These are phyloP conservation scores for Seriola dumerili DNA, from an alignment of 2,113 vertebrate species.

Conservation along the genomic window DNA sequence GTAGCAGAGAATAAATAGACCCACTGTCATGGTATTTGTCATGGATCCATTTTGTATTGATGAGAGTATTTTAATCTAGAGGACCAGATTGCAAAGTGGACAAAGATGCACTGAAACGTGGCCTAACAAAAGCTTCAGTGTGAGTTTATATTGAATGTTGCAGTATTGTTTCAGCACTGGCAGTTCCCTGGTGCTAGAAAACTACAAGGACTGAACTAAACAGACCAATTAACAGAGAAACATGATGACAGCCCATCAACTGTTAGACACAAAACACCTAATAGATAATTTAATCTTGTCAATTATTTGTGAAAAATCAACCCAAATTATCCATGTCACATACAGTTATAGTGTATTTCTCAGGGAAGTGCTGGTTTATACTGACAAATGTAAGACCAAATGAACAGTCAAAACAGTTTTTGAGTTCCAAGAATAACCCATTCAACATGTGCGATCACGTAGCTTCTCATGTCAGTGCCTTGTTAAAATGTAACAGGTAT, in stretches of 20 bases:
- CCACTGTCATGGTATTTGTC: conserved; percentile 54
- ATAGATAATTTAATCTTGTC: conserved; percentile 24
- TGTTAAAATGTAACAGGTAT: conserved; percentile 72
- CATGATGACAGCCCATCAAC: background rate
- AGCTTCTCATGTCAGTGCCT: conserved; percentile 53
- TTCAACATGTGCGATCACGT: conserved; percentile 50
- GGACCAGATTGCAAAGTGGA: conserved; percentile 31
- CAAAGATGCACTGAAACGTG: conserved; percentile 33
- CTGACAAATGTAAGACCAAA: conserved; percentile 64
- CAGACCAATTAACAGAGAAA: conserved; percentile 31
- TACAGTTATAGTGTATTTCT: conserved; percentile 1
- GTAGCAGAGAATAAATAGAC: conserved; percentile 57
- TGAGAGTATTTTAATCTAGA: conserved; percentile 52
- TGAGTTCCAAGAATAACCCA: conserved; percentile 59
- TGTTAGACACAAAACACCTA: conserved; percentile 1
- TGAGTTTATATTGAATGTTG: conserved; percentile 3
- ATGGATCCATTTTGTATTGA: conserved; percentile 53
- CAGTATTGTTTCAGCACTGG: background rate
- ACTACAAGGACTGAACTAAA: conserved; percentile 23
- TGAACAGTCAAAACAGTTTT: conserved; percentile 70
- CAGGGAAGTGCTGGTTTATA: background rate
- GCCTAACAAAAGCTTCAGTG: conserved; percentile 19
- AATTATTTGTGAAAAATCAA: conserved; percentile 17
- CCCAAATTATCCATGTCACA: background rate
- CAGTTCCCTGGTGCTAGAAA: conserved; percentile 4